Percentiles rank a stretch among this genome's conserved stretches.
These are phyloP conservation scores for Pyrrhosoma nymphula DNA, from an alignment of 2,888 invertebrate genomes.

Conservation along the genomic window DNA sequence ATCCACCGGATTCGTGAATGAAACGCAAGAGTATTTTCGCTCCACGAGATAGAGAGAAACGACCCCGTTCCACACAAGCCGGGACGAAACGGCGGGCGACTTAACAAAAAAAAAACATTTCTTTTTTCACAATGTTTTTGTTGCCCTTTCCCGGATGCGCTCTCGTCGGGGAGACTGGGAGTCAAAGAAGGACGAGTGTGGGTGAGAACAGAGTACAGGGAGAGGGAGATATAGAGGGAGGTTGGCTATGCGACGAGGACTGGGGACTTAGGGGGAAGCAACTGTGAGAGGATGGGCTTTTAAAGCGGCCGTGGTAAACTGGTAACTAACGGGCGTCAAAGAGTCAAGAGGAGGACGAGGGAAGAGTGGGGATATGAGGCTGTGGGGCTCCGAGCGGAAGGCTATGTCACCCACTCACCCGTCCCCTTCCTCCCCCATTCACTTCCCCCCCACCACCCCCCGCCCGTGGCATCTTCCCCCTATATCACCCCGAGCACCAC, in stretches of 20 bases:
- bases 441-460: not conserved
- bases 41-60: not conserved
- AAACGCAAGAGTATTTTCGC: no score
- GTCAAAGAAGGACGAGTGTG: not conserved
- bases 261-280: not conserved
- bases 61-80: not conserved
- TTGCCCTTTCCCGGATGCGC: constrained; percentile 2
- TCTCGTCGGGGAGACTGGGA: not conserved
- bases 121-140: not conserved
- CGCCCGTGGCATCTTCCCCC: not conserved
- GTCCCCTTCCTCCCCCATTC: not conserved
- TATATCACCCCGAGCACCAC: no score
- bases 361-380: not conserved
- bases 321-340: not conserved
- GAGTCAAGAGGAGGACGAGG: not conserved
- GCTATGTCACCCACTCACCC: not conserved
- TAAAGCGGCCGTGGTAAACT: not conserved
- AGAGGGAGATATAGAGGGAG: no score
- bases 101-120: no score
- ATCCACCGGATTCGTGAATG: not conserved
- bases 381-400: not conserved
- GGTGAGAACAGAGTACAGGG: not conserved
- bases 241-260: no score
- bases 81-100: not conserved
- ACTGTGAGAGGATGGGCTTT: not conserved